A percentile compares a stretch with the other conserved stretches of the same genome.
These are phyloP conservation scores for Cancer borealis DNA, from an alignment of 2,888 invertebrate species.

Conservation along the genomic window DNA sequence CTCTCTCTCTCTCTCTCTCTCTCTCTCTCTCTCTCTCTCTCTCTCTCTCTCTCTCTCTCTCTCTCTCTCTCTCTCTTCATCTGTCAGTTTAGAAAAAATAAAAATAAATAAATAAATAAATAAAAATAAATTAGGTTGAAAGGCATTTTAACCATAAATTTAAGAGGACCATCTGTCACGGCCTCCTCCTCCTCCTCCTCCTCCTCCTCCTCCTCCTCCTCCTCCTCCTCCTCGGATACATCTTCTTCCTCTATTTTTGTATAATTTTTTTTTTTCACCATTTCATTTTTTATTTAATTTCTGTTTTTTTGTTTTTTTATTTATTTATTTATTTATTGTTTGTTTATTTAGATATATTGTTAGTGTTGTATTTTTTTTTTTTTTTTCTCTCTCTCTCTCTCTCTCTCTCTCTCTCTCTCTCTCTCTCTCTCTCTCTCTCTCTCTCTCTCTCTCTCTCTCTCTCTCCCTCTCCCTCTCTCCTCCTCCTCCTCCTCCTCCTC, in stretches of 20 bases:
- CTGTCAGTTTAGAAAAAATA: neutral
- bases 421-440: no score
- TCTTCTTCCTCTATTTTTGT: conserved; percentile 9
- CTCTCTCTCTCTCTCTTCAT: neutral
- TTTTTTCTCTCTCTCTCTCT: conserved; percentile 7
- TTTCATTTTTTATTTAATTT: neutral
- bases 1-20: conserved; percentile 22
- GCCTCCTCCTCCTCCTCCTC: neutral
- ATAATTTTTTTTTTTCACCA: neutral
- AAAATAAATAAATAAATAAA: neutral
- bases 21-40: conserved; percentile 28
- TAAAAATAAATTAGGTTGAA: neutral
- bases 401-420: no score
- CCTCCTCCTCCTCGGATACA: neutral
- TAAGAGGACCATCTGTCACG: neutral
- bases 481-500: conserved; percentile 39
- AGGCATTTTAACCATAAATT: neutral
- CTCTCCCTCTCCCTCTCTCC: neutral
- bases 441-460: conserved; percentile 34
- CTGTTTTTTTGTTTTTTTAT: neutral
- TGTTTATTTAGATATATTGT: neutral
- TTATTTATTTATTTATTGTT: neutral
- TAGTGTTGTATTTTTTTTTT: neutral
- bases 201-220: neutral
- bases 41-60: conserved; percentile 20